Base-by-base conservation (phyloP, 2,888 invertebrate genomes). In the Sminthurides aquaticus region DNA sequence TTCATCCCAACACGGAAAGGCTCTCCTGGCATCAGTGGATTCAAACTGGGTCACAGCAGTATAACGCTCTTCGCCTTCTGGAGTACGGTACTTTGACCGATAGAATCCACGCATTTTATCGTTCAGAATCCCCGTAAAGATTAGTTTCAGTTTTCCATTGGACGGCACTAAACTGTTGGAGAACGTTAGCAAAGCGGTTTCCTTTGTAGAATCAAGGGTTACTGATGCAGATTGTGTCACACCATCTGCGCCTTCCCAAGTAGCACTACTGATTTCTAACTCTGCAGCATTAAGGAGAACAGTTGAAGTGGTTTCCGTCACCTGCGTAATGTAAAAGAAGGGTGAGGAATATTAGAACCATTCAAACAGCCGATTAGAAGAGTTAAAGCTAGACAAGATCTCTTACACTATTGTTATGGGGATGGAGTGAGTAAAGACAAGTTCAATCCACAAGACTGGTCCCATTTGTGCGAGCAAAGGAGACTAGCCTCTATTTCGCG, bases 1-100 rank as follows among this genome's bases (percentile, higher is more conserved):
- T 79, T 98, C 98, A 79, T 98, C 97, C 94, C 98, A 79, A 96
- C 97, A 2, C 97, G 97, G 29, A 77, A 98, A 97, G 77, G 94
- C 92, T 74, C 90, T 83, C 64, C 97, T 84, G 3, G 97, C 97
- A 81, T 91, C 90, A 1, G 90, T 91, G 0, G 91, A 84, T 78
- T 91, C 90, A 78, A 95, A 96, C 80, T 95, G 95, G 61, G 95
- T 95, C 67, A 92, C 91, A 43, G 91, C 93, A 29, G 89, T 89
- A 77, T 87, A 89, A 62, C 87, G 84, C 77, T 89, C 89, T 71
- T 88, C 88, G 11, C 91, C 92, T 60, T 82, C 79, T 26, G 86
- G 76, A 48, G 78, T 76, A 2, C 78, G 80, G 79, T 92, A 93
- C 81, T 91, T 92, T 80, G 90, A 92, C 60, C 93, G 86, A 80